phyloP scores from a whole-genome alignment of 1,140 invertebrate species.

The Ostrea denselamellosa region DNA sequence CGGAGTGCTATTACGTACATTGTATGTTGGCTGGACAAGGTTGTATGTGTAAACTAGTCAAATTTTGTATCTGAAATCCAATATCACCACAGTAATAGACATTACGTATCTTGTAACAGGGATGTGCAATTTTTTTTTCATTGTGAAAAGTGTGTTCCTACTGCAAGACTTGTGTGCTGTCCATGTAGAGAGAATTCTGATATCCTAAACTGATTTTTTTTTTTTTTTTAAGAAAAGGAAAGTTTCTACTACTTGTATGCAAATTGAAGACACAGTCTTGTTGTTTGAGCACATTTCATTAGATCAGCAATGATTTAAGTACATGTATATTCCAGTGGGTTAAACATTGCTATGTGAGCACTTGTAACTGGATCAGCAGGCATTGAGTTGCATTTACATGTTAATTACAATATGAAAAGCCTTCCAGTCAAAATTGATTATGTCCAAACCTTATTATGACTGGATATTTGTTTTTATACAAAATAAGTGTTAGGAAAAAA shows the following conservation, averaged over 20 bases:
- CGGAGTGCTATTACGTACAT: background rate
- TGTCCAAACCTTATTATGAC: background rate
- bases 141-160: constrained; percentile 5
- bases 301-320: too few species aligned
- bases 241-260: too few species aligned
- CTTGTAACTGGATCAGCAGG: background rate
- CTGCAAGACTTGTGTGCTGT: background rate
- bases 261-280: too few species aligned
- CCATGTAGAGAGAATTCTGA: too few species aligned
- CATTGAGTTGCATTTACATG: background rate
- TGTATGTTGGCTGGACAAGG: background rate
- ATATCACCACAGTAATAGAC: background rate
- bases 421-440: background rate
- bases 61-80: constrained; percentile 38
- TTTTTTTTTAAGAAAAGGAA: too few species aligned
- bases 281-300: too few species aligned
- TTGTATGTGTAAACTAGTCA: constrained; percentile 32
- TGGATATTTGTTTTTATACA: background rate
- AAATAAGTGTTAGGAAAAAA: background rate
- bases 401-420: background rate
- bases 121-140: constrained; percentile 25
- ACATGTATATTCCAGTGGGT: background rate
- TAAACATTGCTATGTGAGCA: background rate
- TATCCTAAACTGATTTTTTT: too few species aligned
- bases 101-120: constrained; percentile 7